A percentile compares a stretch with the other conserved stretches of the same genome.
Conservation (phyloP, 2,113 vertebrate genomes). For the Psammodynastes pulverulentus region DNA sequence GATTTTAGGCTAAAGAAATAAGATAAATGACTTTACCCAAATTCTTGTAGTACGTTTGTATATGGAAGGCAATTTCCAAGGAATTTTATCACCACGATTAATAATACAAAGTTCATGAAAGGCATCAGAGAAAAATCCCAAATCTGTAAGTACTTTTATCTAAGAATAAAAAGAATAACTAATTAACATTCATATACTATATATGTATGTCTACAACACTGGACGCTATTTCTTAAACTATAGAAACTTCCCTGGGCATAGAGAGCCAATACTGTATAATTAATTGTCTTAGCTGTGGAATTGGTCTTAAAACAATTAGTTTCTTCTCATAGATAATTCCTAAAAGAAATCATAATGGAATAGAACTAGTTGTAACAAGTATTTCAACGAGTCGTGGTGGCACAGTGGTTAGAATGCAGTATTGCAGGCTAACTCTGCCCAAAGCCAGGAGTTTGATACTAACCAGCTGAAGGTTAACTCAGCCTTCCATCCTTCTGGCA, state of each 20-base stretch:
- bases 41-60: conserved; percentile 52
- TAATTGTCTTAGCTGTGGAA: background rate
- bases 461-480: background rate
- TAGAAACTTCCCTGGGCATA: background rate
- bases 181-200: background rate
- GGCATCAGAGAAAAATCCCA: conserved; percentile 73
- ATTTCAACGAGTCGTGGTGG: background rate
- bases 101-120: conserved; percentile 69
- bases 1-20: conserved; percentile 7
- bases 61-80: conserved; percentile 59
- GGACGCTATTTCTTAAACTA: background rate
- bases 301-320: background rate
- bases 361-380: background rate
- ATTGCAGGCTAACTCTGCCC: background rate
- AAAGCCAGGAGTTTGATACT: background rate
- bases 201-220: background rate
- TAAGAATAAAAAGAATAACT: conserved; percentile 55
- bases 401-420: background rate
- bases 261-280: background rate
- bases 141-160: conserved; percentile 73
- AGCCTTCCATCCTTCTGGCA: background rate
- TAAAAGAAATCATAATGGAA: background rate
- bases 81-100: conserved; percentile 65
- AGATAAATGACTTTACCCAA: conserved; percentile 59
- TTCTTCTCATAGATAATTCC: background rate